Conservation (phyloP, 2,797 vertebrate species). For the Carduelis carduelis region DNA sequence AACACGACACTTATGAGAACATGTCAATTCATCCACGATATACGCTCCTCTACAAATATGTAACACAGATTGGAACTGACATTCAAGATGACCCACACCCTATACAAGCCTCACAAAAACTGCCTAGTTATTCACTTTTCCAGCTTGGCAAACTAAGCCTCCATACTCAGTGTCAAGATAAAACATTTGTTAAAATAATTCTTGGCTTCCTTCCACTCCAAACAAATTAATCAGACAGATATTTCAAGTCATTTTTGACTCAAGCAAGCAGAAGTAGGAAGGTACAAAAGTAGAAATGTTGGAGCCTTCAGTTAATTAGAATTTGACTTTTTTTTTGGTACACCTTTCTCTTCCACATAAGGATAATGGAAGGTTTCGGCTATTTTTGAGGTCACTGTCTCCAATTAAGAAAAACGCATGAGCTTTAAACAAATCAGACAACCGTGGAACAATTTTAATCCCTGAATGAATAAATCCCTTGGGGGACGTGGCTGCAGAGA, state of each 20-base stretch:
- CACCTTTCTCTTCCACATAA: not conserved
- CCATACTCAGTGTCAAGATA: slow-evolving; percentile 25
- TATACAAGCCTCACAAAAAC: slow-evolving; percentile 25
- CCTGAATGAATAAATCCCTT: slow-evolving; percentile 65
- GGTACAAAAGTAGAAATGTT: not conserved
- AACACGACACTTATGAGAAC: not conserved
- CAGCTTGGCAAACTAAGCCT: slow-evolving; percentile 35
- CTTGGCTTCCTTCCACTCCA: slow-evolving; percentile 69
- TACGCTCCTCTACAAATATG: not conserved
- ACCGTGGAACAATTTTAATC: slow-evolving; percentile 71
- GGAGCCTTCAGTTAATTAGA: not conserved
- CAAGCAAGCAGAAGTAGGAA: not conserved
- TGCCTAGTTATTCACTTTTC: slow-evolving; percentile 33
- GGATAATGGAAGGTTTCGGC: not conserved
- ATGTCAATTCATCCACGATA: not conserved
- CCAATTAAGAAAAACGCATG: slow-evolving; percentile 10
- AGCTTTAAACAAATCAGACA: slow-evolving; percentile 33
- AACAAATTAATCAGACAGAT: slow-evolving; percentile 55
- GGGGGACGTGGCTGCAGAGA: slow-evolving; percentile 36
- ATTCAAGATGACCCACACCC: slow-evolving; percentile 32
- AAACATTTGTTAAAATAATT: slow-evolving; percentile 69
- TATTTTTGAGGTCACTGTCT: slow-evolving; percentile 31
- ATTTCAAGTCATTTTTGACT: slow-evolving; percentile 45
- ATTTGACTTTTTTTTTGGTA: not conserved
- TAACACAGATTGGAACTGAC: slow-evolving; percentile 18